phyloP scores from a whole-genome alignment of 2,113 vertebrate species.

The Sakesphorus luctuosus region DNA sequence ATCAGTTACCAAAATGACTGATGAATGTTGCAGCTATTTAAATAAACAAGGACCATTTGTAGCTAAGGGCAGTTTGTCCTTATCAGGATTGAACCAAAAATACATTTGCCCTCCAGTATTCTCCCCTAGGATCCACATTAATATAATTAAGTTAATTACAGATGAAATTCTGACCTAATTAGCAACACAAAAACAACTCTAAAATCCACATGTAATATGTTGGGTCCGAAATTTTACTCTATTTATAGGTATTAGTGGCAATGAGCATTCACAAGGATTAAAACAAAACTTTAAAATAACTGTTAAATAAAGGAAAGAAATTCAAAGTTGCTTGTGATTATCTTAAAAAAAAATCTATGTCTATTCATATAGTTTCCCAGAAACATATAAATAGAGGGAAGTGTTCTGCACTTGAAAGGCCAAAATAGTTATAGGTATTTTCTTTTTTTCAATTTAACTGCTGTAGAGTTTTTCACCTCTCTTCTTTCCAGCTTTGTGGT shows the following conservation, averaged over 20 bases:
- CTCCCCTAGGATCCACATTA: neutral
- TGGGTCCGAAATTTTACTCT: neutral
- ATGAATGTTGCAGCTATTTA: neutral
- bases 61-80: slow-evolving; percentile 14
- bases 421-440: neutral
- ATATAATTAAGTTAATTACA: neutral
- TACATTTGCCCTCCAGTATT: slow-evolving; percentile 1
- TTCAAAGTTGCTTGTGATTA: neutral
- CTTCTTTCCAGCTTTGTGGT: neutral
- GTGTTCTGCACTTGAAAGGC: neutral
- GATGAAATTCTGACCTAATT: neutral
- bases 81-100: slow-evolving; percentile 22
- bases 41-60: neutral
- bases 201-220: neutral
- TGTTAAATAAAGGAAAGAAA: neutral
- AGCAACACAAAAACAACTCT: neutral
- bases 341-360: neutral
- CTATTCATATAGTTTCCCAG: neutral
- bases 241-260: neutral
- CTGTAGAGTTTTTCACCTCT: neutral
- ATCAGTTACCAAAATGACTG: neutral
- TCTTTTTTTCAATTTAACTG: neutral
- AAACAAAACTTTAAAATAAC: neutral
- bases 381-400: neutral
- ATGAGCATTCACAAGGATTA: neutral